phyloP scores from a whole-genome alignment of 2,888 invertebrate species.

The Eulithis prunata region DNA sequence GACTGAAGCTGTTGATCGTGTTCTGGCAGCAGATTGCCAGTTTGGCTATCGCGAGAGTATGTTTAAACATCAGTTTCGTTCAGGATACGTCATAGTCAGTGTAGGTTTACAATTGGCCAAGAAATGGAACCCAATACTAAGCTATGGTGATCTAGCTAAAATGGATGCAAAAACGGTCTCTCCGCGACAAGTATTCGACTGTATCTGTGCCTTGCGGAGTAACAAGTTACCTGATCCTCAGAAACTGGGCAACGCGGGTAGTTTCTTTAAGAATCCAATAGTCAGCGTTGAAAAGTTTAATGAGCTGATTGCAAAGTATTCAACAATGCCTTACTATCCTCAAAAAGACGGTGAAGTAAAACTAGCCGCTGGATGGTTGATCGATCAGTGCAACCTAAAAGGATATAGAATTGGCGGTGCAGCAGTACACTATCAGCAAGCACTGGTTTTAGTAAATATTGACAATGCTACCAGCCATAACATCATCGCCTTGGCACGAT shows the following conservation, averaged over 20 bases:
- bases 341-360: constrained; percentile 25
- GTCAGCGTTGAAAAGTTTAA: constrained; percentile 19
- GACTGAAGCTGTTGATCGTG: constrained; percentile 6
- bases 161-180: constrained; percentile 11
- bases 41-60: constrained; percentile 36
- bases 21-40: constrained; percentile 20
- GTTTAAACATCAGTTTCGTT: constrained; percentile 30
- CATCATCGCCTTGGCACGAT: constrained; percentile 23
- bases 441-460: constrained; percentile 34
- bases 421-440: constrained; percentile 33
- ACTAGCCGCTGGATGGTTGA: constrained; percentile 38
- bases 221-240: constrained; percentile 34
- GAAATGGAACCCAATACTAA: constrained; percentile 16
- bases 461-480: constrained; percentile 32
- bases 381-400: constrained; percentile 34
- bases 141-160: constrained; percentile 25
- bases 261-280: constrained; percentile 37
- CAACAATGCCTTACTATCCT: constrained; percentile 26
- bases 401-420: constrained; percentile 33
- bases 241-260: constrained; percentile 35
- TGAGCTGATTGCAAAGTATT: constrained; percentile 16
- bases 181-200: constrained; percentile 21
- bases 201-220: constrained; percentile 28
- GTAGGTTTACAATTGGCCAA: constrained; percentile 24
- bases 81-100: constrained; percentile 27